phyloP scores from a whole-genome alignment of 1,140 invertebrate species.

The Pseudomyrmex flavicornis region DNA sequence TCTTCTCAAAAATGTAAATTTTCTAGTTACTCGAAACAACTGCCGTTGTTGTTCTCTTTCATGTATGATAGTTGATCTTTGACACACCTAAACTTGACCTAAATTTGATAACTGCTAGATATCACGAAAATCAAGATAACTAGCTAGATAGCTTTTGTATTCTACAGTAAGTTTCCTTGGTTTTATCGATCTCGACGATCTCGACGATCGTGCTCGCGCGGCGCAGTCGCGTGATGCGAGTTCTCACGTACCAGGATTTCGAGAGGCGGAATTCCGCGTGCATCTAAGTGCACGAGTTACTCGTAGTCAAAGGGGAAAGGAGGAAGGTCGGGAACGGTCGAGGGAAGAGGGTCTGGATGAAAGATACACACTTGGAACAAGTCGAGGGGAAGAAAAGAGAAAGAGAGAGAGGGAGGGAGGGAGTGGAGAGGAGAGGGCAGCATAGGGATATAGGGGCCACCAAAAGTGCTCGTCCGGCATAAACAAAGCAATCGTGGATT shows the following conservation, averaged over 20 bases:
- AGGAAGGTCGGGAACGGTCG: constrained; percentile 13
- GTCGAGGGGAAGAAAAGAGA: neutral
- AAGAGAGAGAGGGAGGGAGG: neutral
- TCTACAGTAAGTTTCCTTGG: constrained; percentile 3
- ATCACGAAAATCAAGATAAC: neutral
- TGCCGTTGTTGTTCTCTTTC: too few species aligned
- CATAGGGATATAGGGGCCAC: constrained; percentile 61
- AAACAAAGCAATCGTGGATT: constrained; percentile 72
- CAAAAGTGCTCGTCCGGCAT: constrained; percentile 72
- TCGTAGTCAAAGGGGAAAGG: constrained; percentile 48
- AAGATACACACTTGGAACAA: constrained; percentile 29
- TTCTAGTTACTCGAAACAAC: too few species aligned
- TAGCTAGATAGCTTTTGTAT: neutral
- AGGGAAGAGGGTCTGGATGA: constrained; percentile 42
- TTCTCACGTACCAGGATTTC: constrained; percentile 74
- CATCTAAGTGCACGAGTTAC: constrained; percentile 72
- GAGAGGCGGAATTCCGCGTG: constrained; percentile 74
- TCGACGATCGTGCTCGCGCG: constrained; percentile 22
- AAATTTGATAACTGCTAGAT: too few species aligned
- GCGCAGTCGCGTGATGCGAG: constrained; percentile 58
- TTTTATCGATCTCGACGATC: constrained; percentile 12
- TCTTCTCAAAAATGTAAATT: too few species aligned
- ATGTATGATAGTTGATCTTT: too few species aligned
- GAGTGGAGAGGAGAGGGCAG: neutral
- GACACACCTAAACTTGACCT: too few species aligned